These are phyloP conservation scores for Poeciliopsis prolifica DNA, from an alignment of 2,113 vertebrate genomes.

Conservation along the genomic window DNA sequence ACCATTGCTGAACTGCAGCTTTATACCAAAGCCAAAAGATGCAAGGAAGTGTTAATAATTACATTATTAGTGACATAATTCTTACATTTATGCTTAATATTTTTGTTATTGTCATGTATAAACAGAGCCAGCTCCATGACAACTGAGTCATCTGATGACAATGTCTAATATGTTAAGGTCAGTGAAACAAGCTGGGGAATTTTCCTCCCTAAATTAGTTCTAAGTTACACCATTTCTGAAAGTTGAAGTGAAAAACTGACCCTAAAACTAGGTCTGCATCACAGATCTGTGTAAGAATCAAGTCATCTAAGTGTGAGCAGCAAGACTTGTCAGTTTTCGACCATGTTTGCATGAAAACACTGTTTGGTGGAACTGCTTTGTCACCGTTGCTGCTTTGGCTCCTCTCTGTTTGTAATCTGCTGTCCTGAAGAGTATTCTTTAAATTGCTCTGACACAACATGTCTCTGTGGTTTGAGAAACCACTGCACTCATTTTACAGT, in stretches of 20 bases:
- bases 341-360: too few relatives aligned
- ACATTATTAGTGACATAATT: too few relatives aligned
- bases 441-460: slow-evolving; percentile 7
- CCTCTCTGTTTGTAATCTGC: background rate
- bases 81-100: too few relatives aligned
- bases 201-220: background rate
- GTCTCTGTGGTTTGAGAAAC: slow-evolving; percentile 52
- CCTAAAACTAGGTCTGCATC: background rate
- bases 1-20: too few relatives aligned
- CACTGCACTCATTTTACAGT: slow-evolving; percentile 35
- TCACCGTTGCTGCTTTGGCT: background rate
- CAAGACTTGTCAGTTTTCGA: background rate
- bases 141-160: background rate
- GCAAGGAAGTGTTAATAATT: too few relatives aligned
- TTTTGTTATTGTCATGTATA: background rate
- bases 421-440: slow-evolving; percentile 14
- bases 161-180: background rate
- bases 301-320: background rate
- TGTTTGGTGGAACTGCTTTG: too few relatives aligned
- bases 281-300: background rate
- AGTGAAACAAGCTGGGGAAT: background rate
- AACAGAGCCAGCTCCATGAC: background rate
- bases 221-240: background rate
- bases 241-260: background rate
- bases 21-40: too few relatives aligned